These are phyloP conservation scores for Tangara arthus DNA, from an alignment of 2,797 vertebrate species.

Conservation along the genomic window DNA sequence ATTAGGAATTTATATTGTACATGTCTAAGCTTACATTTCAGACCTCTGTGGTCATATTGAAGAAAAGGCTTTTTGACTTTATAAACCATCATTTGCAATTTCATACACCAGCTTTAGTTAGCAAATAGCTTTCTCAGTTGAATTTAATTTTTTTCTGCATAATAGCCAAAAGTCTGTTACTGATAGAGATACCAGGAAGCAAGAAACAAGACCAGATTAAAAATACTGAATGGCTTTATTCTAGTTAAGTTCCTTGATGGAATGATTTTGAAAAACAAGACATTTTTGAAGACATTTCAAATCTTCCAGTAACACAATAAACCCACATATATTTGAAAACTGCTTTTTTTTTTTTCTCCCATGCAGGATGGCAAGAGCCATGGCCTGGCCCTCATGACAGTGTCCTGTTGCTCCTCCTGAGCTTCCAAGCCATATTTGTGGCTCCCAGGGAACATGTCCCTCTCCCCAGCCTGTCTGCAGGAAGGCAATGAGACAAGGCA, in stretches of 20 bases:
- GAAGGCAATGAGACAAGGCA: neutral
- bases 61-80: neutral
- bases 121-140: neutral
- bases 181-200: neutral
- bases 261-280: slow-evolving; percentile 8
- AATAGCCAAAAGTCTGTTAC: neutral
- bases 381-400: rapidly evolving
- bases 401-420: rapidly evolving
- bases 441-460: rapidly evolving
- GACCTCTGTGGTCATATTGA: neutral
- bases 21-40: slow-evolving; percentile 2
- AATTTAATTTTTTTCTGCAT: neutral
- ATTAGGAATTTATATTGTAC: neutral
- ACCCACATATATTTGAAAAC: neutral
- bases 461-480: rapidly evolving
- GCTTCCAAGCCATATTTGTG: neutral
- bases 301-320: neutral
- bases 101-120: neutral
- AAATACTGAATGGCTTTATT: neutral
- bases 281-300: neutral
- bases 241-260: neutral
- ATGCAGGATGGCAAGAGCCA: neutral
- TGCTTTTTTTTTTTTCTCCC: neutral
- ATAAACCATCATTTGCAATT: neutral
- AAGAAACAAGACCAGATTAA: neutral